Conservation (phyloP, 2,888 invertebrate species). For the Nysson spinosus region DNA sequence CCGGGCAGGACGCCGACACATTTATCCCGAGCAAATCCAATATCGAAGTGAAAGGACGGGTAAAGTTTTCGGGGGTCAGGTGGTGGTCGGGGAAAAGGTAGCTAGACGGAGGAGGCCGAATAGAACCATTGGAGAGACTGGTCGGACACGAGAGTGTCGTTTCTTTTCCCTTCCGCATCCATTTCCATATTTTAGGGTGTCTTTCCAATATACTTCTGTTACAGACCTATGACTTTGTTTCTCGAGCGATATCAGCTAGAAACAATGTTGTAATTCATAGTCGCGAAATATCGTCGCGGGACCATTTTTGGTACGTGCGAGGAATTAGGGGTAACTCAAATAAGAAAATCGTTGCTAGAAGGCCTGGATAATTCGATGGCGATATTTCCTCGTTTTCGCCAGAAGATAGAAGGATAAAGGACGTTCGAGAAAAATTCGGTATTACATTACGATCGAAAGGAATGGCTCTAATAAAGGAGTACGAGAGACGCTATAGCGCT, state of each 20-base stretch:
- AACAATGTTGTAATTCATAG: too few species aligned
- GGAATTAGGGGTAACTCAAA: too few species aligned
- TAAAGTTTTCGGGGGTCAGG: constrained; percentile 42
- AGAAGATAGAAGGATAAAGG: too few species aligned
- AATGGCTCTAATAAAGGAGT: constrained; percentile 31
- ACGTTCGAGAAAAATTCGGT: too few species aligned
- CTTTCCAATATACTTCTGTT: constrained; percentile 40
- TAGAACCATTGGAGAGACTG: not conserved
- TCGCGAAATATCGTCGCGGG: too few species aligned
- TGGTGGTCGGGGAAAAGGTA: constrained; percentile 4
- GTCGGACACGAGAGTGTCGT: not conserved
- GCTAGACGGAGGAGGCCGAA: not conserved
- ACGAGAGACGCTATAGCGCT: constrained; percentile 12
- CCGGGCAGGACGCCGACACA: constrained; percentile 13
- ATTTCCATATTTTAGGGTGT: constrained; percentile 56
- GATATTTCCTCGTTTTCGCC: too few species aligned
- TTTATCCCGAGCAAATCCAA: constrained; percentile 38
- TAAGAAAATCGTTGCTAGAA: too few species aligned
- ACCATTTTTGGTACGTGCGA: too few species aligned
- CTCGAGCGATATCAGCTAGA: too few species aligned
- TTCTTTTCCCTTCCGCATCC: constrained; percentile 7
- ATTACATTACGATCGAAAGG: too few species aligned
- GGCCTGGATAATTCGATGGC: too few species aligned
- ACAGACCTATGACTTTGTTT: constrained; percentile 34
- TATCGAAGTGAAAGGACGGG: constrained; percentile 39